phyloP scores from a whole-genome alignment of 1,140 invertebrate species.

The Aphaenogaster rudis region DNA sequence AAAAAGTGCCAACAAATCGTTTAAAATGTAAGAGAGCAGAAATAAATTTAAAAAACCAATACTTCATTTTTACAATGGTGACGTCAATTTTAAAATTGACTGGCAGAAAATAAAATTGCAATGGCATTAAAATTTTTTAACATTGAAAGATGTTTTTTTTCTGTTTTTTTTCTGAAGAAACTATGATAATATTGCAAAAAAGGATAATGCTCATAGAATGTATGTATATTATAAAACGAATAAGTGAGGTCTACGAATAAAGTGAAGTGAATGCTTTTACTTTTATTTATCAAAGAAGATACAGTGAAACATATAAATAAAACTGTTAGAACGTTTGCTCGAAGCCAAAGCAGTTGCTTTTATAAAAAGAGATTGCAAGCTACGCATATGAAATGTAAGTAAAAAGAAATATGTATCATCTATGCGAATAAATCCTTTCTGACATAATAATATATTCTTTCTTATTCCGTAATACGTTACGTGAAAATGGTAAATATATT shows the following conservation, averaged over 20 bases:
- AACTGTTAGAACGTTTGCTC: not conserved
- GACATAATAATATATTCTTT: not conserved
- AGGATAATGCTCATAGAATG: not conserved
- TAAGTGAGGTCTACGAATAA: not conserved
- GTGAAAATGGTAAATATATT: slow-evolving; percentile 28
- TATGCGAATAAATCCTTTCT: not conserved
- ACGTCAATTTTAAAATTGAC: not conserved
- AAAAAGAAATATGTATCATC: not conserved
- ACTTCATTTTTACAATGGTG: not conserved
- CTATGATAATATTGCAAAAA: not conserved
- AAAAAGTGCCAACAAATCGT: not conserved
- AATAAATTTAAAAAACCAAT: not conserved
- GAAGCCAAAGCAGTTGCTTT: not conserved
- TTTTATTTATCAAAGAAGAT: slow-evolving; percentile 28
- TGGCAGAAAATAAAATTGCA: not conserved
- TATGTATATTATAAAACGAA: not conserved
- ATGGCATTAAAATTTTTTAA: not conserved
- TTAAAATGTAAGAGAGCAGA: not conserved
- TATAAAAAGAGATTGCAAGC: not conserved
- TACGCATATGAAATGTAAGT: not conserved
- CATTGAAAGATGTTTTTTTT: not conserved
- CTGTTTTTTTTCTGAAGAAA: not conserved
- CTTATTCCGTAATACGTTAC: not conserved
- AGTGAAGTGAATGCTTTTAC: not conserved
- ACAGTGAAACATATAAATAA: not conserved